Base-by-base conservation (phyloP, 2,888 invertebrate species). In the Drosophila colorata region DNA sequence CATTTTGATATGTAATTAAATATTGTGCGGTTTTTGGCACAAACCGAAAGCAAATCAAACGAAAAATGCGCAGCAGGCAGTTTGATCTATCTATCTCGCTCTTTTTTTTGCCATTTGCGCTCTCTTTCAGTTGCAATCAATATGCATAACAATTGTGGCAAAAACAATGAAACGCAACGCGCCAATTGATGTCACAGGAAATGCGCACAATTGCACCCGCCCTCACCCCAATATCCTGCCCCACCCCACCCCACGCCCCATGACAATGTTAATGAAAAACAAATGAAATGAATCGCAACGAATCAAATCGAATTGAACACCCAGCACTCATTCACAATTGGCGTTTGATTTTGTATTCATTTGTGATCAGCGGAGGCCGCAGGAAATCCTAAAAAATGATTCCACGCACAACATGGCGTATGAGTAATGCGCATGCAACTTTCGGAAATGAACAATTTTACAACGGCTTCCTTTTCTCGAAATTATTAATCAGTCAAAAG, bases 1-100 rank as follows among this genome's bases (percentile, higher is more conserved):
- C 80, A 79, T 66, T 84, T 76, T 74, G 84, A 78, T 84, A 78
- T 84, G 72, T 87, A 78, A 83, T 87, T 83, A 83, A 87, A 84
- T 85, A 76, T 81, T 78, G 61, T 87, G 73, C 64, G 75, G 87
- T 70, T 84, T 81, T 64, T 56, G 16, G 33, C 33, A 33, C 47
- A 56, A 58, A 48, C 71, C 60, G 72, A 65, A 64, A 33, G 23
- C 53, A 72, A 65, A 67, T 53, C 57, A 51, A 53, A 14, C 33
- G 51, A 16, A 37, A 14, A 33, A 33, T 33, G 33, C 33, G 4
- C 31, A 31, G 18, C 40, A 51, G 20, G 3, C 8, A 33, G 13
- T 9, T 16, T 14, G n/a, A 1, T 0, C 31, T n/a, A 13, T 16
- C 28, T 9, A 33, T n/a, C 23, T 16, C 31, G 9, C 25, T 14